Percentiles rank a stretch among this genome's conserved stretches.
These are phyloP conservation scores for Callopanchax toddi DNA, from an alignment of 2,113 vertebrate species.

Conservation along the genomic window DNA sequence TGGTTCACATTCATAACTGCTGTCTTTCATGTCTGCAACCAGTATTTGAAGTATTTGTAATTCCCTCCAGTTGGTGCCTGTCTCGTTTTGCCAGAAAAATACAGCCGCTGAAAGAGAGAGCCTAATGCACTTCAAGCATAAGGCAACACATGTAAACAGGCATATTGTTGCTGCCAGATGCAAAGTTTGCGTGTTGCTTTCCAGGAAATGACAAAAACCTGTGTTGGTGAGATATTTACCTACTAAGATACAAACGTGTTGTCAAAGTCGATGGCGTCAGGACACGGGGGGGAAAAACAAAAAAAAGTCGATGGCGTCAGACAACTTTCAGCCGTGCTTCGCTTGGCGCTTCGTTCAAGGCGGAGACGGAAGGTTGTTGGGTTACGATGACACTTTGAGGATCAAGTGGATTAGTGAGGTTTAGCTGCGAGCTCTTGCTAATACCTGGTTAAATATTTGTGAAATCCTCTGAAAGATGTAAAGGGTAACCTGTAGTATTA, in stretches of 20 bases:
- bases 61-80: conserved; percentile 11
- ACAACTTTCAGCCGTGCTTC: neutral
- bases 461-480: neutral
- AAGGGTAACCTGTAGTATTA: neutral
- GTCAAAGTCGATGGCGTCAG: neutral
- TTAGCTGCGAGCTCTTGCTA: neutral
- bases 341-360: neutral
- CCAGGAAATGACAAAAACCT: neutral
- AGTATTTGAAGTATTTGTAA: conserved; percentile 12
- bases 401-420: neutral
- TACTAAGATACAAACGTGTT: too few species aligned
- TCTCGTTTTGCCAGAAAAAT: conserved; percentile 7
- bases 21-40: conserved; percentile 1
- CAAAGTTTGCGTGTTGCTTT: neutral
- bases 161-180: neutral
- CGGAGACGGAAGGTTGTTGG: neutral
- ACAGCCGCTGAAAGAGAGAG: neutral
- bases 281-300: too few species aligned
- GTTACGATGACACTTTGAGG: neutral
- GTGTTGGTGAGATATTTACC: neutral
- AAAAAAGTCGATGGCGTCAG: neutral
- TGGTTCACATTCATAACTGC: conserved; percentile 1
- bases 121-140: neutral
- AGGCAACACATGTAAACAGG: neutral
- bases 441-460: neutral